phyloP scores from a whole-genome alignment of 2,113 vertebrate species.

The Aptenodytes forsteri region DNA sequence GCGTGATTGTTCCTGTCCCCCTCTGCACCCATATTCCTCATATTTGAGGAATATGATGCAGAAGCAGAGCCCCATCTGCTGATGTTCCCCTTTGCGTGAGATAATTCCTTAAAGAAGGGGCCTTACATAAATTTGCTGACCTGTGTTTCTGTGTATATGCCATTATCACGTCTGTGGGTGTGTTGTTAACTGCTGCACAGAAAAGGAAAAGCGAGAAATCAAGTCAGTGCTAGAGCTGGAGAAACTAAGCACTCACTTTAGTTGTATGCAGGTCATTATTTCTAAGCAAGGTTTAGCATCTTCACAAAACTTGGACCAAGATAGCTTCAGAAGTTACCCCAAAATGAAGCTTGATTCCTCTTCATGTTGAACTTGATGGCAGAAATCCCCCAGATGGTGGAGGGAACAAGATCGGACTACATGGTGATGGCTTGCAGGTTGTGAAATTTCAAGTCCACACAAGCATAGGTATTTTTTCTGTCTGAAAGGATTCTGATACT shows the following conservation, averaged over 20 bases:
- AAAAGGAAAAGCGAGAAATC: background rate
- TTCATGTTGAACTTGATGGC: background rate
- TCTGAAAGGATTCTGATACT: background rate
- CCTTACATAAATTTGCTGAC: background rate
- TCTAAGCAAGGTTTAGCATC: background rate
- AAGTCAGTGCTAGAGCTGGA: background rate
- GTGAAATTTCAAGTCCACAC: background rate
- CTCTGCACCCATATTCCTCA: background rate
- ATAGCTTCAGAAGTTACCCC: background rate
- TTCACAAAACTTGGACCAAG: background rate
- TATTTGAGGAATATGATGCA: background rate
- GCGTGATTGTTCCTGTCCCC: background rate
- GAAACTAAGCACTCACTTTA: background rate
- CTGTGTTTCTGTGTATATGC: background rate
- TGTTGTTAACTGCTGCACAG: background rate
- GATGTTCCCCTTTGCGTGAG: background rate
- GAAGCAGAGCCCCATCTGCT: background rate
- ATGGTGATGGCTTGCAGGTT: background rate
- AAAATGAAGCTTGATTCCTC: background rate
- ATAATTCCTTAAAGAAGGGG: background rate
- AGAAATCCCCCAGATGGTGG: background rate
- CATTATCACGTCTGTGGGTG: background rate
- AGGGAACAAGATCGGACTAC: background rate
- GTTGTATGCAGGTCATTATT: background rate
- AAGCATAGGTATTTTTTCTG: background rate